A percentile compares a stretch with the other conserved stretches of the same genome.
Evolutionary conservation across 2,797 vertebrate genomes (phyloP).

Genomic region (Ptychadena robeensis): DNA sequence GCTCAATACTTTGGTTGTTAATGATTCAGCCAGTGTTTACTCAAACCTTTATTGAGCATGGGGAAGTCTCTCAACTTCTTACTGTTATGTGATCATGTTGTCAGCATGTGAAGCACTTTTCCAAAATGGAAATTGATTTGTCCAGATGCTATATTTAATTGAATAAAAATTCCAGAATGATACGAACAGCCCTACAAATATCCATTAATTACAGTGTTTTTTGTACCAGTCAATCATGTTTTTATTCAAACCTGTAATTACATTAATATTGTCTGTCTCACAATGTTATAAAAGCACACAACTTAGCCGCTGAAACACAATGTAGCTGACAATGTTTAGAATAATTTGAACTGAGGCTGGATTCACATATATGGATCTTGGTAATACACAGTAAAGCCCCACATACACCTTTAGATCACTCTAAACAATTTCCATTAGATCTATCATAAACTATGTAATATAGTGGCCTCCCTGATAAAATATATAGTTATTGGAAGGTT

Average conservation of each 20-base stretch:
- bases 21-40: conserved; percentile 54
- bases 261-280: not conserved
- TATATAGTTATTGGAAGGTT: too few species aligned
- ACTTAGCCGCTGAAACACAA: too few species aligned
- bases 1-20: conserved; percentile 39
- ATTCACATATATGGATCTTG: not conserved
- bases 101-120: conserved; percentile 37
- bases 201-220: not conserved
- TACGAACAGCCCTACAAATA: conserved; percentile 15
- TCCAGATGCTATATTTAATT: conserved; percentile 29
- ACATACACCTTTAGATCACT: too few species aligned
- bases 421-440: too few species aligned
- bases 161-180: conserved; percentile 16
- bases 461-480: too few species aligned
- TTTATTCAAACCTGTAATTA: not conserved
- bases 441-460: too few species aligned
- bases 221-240: conserved; percentile 15
- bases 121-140: conserved; percentile 32
- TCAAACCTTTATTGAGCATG: conserved; percentile 45
- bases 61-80: conserved; percentile 53
- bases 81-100: conserved; percentile 47
- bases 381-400: not conserved
- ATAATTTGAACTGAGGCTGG: not conserved
- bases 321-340: not conserved
- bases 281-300: not conserved